phyloP scores from a whole-genome alignment of 2,113 vertebrate species.

The Heterochromis multidens region DNA sequence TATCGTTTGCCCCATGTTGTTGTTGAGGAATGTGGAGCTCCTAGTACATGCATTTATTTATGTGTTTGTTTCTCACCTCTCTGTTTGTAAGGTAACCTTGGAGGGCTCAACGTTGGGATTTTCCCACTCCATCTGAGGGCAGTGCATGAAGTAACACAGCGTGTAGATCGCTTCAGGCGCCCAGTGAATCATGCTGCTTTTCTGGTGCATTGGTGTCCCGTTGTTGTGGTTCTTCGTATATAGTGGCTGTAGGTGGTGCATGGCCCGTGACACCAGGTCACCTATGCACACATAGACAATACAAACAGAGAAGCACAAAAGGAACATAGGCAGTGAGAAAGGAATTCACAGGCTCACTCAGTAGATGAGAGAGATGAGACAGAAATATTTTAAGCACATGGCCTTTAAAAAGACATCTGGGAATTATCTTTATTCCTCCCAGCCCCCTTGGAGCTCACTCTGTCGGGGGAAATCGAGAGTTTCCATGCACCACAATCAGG shows the following conservation, averaged over 20 bases:
- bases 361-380: neutral
- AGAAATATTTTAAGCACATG: conserved; percentile 15
- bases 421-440: conserved; percentile 33
- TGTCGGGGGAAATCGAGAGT: conserved; percentile 37
- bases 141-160: conserved; percentile 99
- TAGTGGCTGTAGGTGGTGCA: conserved; percentile 94
- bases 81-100: conserved; percentile 91
- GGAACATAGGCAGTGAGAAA: neutral
- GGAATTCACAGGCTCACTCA: neutral
- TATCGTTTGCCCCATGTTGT: neutral
- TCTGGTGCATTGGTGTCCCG: conserved; percentile 88
- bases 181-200: conserved; percentile 85
- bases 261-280: conserved; percentile 93
- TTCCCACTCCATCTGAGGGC: conserved; percentile 98
- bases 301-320: neutral
- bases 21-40: neutral
- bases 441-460: conserved; percentile 9
- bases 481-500: conserved; percentile 5
- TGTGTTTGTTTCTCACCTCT: conserved; percentile 77
- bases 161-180: conserved; percentile 94
- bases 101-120: conserved; percentile 96
- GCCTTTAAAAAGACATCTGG: conserved; percentile 40
- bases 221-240: conserved; percentile 88
- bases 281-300: conserved; percentile 68
- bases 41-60: neutral